Evolutionary conservation across 2,797 vertebrate species (phyloP).

Genomic region (Falco biarmicus): DNA sequence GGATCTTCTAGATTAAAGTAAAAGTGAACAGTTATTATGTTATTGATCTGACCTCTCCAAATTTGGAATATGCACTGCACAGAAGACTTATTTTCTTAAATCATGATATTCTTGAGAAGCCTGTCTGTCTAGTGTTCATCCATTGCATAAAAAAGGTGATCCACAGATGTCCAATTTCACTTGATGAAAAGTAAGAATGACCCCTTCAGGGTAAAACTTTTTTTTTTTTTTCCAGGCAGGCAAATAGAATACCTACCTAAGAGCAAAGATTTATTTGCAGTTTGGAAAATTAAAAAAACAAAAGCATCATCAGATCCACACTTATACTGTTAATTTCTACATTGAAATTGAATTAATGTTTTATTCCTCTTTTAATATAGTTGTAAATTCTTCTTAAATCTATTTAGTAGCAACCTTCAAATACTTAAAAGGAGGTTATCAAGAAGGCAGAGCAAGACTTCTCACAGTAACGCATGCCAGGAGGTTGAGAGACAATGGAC

Average conservation of each 20-base stretch:
- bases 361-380: not conserved
- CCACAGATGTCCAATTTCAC: not conserved
- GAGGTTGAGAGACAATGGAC: not conserved
- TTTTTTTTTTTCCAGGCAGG: not conserved
- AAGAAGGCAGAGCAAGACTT: not conserved
- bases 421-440: not conserved
- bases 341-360: not conserved
- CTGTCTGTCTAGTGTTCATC: not conserved
- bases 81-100: not conserved
- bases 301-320: not conserved
- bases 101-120: not conserved
- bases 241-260: not conserved
- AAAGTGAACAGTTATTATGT: not conserved
- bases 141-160: not conserved
- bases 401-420: not conserved
- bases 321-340: not conserved
- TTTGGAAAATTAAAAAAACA: rapidly evolving
- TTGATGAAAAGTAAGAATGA: not conserved
- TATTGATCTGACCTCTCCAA: not conserved
- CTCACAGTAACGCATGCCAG: rapidly evolving
- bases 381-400: not conserved
- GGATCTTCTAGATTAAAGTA: not conserved
- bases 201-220: not conserved
- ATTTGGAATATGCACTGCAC: not conserved
- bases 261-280: not conserved